Conservation (phyloP, 1,140 invertebrate species). For the Drosophila kikkawai region DNA sequence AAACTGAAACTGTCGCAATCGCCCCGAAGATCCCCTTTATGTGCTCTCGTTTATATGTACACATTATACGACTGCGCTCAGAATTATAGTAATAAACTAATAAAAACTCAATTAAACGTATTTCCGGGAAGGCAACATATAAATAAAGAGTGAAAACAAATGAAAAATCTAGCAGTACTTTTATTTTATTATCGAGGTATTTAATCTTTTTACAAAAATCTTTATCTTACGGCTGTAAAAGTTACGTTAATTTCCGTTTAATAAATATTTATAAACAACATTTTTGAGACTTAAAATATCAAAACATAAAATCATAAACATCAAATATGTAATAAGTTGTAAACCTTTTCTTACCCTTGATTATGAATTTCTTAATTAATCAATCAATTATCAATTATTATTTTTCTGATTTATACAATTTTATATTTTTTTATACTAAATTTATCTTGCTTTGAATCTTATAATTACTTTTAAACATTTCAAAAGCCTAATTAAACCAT, state of each 20-base stretch:
- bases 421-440: not conserved
- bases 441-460: not conserved
- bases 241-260: not conserved
- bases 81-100: slow-evolving; percentile 38
- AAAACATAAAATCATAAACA: not conserved
- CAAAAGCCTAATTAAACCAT: not conserved
- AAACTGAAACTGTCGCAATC: slow-evolving; percentile 63
- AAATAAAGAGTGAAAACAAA: not conserved
- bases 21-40: slow-evolving; percentile 24
- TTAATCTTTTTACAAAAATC: not conserved
- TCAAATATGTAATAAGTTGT: not conserved
- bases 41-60: slow-evolving; percentile 19
- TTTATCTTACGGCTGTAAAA: not conserved
- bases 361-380: too few relatives aligned
- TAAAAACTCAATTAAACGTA: slow-evolving; percentile 39
- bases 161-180: slow-evolving; percentile 7
- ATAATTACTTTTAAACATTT: not conserved
- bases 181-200: not conserved
- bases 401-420: not conserved
- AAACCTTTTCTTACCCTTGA: too few relatives aligned
- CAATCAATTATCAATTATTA: not conserved
- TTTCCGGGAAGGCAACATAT: slow-evolving; percentile 23
- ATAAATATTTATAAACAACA: not conserved
- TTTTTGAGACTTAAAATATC: too few relatives aligned
- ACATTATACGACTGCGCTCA: slow-evolving; percentile 13